These are phyloP conservation scores for Regulus satrapa DNA, from an alignment of 2,113 vertebrate genomes.

Conservation along the genomic window DNA sequence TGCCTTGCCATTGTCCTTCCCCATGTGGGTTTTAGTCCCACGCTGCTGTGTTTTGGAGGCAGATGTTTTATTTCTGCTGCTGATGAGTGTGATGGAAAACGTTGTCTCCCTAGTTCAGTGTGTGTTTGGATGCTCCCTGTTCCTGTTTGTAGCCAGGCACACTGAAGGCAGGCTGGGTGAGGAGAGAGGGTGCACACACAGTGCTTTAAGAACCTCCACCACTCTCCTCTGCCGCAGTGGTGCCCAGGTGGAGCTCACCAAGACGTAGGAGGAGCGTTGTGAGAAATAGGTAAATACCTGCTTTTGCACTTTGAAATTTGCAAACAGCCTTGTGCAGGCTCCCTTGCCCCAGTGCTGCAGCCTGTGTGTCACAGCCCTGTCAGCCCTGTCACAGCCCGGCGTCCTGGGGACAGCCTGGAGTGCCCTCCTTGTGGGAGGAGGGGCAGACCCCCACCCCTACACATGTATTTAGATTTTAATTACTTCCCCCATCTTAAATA, in stretches of 20 bases:
- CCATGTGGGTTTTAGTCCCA: neutral
- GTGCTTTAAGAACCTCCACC: neutral
- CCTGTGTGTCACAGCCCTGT: neutral
- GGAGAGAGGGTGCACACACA: neutral
- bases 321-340: neutral
- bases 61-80: neutral
- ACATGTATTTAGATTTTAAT: conserved; percentile 67
- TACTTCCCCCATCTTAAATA: conserved; percentile 40
- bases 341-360: neutral
- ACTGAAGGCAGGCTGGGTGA: neutral
- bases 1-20: neutral
- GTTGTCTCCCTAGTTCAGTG: neutral
- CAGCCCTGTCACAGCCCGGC: neutral
- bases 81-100: neutral
- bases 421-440: conserved; percentile 40
- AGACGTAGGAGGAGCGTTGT: conserved; percentile 67
- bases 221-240: conserved; percentile 42
- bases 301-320: neutral
- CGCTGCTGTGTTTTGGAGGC: neutral
- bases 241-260: conserved; percentile 75
- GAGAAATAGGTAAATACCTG: conserved; percentile 63
- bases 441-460: conserved; percentile 41
- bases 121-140: neutral
- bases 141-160: neutral
- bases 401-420: conserved; percentile 1